phyloP scores from a whole-genome alignment of 2,113 vertebrate genomes.

The Rafetus swinhoei region DNA sequence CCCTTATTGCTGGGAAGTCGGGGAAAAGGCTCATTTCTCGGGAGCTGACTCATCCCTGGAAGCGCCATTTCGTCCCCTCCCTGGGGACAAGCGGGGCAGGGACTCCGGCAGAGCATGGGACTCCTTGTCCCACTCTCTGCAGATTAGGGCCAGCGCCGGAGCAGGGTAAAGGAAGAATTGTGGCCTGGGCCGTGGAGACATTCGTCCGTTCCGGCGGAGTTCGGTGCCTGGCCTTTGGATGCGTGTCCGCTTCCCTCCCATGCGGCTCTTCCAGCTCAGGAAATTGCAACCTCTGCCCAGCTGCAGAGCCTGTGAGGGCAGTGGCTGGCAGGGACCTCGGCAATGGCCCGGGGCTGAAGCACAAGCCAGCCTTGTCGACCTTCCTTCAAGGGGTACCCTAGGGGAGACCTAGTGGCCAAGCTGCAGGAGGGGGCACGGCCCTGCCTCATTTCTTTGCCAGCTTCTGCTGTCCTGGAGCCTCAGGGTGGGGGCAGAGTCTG shows the following conservation, averaged over 20 bases:
- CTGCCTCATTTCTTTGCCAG: neutral
- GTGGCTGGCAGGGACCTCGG: rapidly evolving
- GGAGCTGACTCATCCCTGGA: neutral
- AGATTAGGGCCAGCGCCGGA: neutral
- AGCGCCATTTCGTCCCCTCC: neutral
- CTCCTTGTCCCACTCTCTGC: neutral
- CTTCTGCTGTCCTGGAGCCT: neutral
- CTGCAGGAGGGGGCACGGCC: neutral
- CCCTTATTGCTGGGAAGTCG: neutral
- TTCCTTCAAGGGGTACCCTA: neutral
- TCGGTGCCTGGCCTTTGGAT: neutral
- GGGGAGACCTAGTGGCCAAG: neutral
- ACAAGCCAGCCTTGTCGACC: neutral
- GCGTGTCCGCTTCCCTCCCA: neutral
- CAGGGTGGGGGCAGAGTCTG: neutral
- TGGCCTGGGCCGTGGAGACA: no score
- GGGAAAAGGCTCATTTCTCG: neutral
- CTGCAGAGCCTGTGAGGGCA: neutral
- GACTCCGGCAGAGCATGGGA: no score
- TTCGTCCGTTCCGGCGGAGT: rapidly evolving
- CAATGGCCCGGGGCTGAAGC: neutral
- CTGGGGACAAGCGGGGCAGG: neutral
- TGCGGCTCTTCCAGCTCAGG: neutral
- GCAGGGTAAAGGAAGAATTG: neutral
- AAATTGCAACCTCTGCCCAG: neutral